Evolutionary conservation across 2,797 vertebrate genomes (phyloP).

Genomic region (Sparus aurata): DNA sequence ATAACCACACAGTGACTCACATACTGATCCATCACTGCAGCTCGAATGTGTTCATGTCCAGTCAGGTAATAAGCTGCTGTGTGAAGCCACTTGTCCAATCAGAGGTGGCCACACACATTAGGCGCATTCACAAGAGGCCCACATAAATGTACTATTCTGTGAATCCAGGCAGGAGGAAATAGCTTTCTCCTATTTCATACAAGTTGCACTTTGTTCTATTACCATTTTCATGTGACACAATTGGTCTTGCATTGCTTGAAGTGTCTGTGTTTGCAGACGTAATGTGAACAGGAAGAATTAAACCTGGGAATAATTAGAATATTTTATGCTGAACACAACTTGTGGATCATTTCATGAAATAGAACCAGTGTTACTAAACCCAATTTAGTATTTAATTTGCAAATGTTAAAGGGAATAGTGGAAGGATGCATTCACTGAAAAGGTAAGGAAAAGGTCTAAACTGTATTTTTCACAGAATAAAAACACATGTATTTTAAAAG

Average conservation of each 20-base stretch:
- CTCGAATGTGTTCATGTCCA: constrained; percentile 3
- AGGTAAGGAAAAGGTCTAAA: not conserved
- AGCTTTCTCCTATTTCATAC: too few relatives aligned
- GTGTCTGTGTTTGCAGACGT: too few relatives aligned
- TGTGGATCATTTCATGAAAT: not conserved
- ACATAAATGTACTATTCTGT: too few relatives aligned
- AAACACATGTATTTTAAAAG: not conserved
- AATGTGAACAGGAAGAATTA: not conserved
- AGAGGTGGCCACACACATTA: not conserved
- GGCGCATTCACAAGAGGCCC: not conserved
- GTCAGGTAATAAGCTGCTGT: not conserved
- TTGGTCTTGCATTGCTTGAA: too few relatives aligned
- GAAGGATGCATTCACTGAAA: not conserved
- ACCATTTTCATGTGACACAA: too few relatives aligned
- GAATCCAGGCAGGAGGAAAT: too few relatives aligned
- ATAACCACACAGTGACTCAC: not conserved
- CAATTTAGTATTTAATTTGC: not conserved
- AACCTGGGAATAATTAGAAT: not conserved
- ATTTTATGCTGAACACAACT: not conserved
- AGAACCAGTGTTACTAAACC: not conserved
- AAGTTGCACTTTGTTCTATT: too few relatives aligned
- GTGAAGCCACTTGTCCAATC: not conserved
- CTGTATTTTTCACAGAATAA: not conserved
- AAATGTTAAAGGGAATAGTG: not conserved
- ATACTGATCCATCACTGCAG: not conserved